These are phyloP conservation scores for Larimichthys polyactis DNA, from an alignment of 2,113 vertebrate species.

Conservation along the genomic window DNA sequence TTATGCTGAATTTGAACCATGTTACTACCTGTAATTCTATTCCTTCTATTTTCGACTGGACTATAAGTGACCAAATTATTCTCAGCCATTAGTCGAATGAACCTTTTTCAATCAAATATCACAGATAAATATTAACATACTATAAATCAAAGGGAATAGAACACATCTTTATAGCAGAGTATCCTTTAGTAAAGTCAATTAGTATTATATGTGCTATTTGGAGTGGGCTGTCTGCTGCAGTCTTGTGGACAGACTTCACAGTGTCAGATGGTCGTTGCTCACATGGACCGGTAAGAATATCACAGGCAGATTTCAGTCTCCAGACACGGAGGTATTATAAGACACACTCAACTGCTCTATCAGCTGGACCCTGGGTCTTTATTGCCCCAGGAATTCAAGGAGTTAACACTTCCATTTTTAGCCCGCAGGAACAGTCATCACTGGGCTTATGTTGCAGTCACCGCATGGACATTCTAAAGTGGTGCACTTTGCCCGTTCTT, in stretches of 20 bases:
- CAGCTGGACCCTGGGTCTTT: slow-evolving; percentile 23
- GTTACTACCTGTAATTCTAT: too few species aligned
- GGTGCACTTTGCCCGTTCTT: not conserved
- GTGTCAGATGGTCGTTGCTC: slow-evolving; percentile 46
- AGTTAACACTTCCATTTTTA: slow-evolving; percentile 54
- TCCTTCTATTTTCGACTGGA: too few species aligned
- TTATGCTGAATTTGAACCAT: too few species aligned
- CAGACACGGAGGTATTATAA: slow-evolving; percentile 1
- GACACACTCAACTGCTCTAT: slow-evolving; percentile 38
- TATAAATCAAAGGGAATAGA: not conserved
- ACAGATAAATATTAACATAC: not conserved
- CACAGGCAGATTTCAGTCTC: slow-evolving; percentile 30
- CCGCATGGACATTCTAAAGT: not conserved
- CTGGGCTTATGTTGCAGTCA: not conserved
- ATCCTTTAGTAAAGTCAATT: not conserved
- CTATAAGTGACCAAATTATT: too few species aligned
- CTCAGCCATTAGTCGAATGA: not conserved
- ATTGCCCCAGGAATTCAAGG: not conserved
- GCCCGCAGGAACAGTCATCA: not conserved
- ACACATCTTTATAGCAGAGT: not conserved
- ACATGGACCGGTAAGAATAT: slow-evolving; percentile 23
- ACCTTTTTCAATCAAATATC: not conserved
- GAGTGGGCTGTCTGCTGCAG: not conserved
- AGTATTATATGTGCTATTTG: not conserved
- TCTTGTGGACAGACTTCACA: not conserved